Evolutionary conservation across 2,797 vertebrate genomes (phyloP).

Genomic region (Poliocrania exsul): DNA sequence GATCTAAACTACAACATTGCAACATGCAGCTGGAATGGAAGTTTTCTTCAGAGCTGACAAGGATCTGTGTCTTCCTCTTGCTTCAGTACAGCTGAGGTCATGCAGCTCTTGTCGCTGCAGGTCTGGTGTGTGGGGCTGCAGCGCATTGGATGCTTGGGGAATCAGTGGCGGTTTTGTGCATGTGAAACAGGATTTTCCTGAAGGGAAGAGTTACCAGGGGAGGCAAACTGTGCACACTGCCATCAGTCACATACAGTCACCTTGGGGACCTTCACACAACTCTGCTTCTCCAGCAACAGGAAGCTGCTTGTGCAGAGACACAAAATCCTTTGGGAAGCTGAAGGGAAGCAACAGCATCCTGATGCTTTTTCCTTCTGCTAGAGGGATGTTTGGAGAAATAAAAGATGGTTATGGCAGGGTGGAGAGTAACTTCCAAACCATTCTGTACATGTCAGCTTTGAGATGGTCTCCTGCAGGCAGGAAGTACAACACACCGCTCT

Average conservation of each 20-base stretch:
- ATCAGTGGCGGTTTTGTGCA: background rate
- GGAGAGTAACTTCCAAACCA: background rate
- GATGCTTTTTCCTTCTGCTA: background rate
- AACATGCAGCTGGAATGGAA: background rate
- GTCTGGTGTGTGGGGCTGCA: background rate
- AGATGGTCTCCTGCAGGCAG: background rate
- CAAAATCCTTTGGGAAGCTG: background rate
- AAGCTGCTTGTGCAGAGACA: background rate
- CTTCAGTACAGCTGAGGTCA: background rate
- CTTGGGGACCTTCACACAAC: rapidly evolving
- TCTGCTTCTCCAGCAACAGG: background rate
- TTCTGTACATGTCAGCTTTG: background rate
- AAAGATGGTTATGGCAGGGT: background rate
- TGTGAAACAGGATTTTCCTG: background rate
- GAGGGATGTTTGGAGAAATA: background rate
- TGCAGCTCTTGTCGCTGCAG: background rate
- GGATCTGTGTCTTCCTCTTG: background rate
- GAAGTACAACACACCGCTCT: background rate
- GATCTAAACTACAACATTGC: background rate
- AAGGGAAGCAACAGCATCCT: background rate
- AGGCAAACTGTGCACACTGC: background rate
- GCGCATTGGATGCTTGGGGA: background rate
- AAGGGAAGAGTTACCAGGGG: background rate
- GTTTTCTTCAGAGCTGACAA: background rate
- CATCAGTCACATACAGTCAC: background rate